Evolutionary conservation across 2,113 vertebrate species (phyloP).

Genomic region (Cebus imitator): DNA sequence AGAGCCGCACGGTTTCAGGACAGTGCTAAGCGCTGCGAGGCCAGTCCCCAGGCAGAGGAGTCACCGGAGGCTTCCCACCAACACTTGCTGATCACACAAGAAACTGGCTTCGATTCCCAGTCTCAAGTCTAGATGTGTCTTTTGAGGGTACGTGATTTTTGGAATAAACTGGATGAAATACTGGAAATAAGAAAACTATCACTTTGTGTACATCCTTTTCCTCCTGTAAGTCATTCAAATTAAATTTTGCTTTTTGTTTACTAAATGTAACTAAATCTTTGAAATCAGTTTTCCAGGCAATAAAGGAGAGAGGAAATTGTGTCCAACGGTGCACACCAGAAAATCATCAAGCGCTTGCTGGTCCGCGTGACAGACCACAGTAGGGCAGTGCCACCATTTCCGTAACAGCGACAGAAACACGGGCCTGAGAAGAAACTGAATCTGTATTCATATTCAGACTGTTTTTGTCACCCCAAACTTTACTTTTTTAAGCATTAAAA

Average conservation of each 20-base stretch:
- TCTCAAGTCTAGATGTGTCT: background rate
- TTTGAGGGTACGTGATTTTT: accelerated
- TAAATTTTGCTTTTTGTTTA: background rate
- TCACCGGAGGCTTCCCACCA: too few species aligned
- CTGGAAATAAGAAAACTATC: background rate
- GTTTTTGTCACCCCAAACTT: background rate
- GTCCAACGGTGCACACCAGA: background rate
- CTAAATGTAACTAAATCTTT: too few species aligned
- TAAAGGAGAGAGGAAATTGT: too few species aligned
- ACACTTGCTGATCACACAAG: background rate
- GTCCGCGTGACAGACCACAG: accelerated
- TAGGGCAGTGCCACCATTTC: background rate
- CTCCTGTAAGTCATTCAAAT: background rate
- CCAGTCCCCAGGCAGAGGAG: background rate
- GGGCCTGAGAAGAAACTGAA: accelerated
- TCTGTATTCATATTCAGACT: accelerated
- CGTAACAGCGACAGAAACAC: accelerated
- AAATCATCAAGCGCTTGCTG: background rate
- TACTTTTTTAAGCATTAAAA: too few species aligned
- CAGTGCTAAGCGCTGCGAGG: accelerated
- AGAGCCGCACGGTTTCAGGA: background rate
- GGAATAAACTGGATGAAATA: background rate
- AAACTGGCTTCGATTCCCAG: background rate
- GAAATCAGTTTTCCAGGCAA: background rate
- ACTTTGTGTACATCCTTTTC: background rate